Percentiles rank a stretch among this genome's conserved stretches.
phyloP scores from a whole-genome alignment of 2,797 vertebrate species.

The Hyperoplus immaculatus region DNA sequence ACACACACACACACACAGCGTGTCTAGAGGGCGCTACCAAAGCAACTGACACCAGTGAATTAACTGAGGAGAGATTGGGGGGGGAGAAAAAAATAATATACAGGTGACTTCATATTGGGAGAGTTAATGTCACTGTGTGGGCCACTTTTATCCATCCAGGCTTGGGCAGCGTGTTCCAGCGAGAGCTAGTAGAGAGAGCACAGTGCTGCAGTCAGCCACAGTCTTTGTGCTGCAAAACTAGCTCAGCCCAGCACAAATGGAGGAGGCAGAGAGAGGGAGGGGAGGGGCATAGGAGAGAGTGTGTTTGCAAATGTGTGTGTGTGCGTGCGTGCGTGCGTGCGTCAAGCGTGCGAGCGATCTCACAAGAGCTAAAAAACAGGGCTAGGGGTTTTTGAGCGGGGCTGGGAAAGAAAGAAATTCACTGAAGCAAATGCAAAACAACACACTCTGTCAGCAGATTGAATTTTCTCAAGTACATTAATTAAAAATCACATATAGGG shows the following conservation, averaged over 20 bases:
- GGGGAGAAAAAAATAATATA: conserved; percentile 15
- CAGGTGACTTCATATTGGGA: conserved; percentile 64
- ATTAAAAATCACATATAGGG: conserved; percentile 78
- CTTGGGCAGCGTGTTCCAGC: conserved; percentile 59
- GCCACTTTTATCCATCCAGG: conserved; percentile 65
- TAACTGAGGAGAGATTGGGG: conserved; percentile 36
- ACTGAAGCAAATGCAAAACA: conserved; percentile 71
- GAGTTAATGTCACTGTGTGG: conserved; percentile 67
- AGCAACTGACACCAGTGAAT: conserved; percentile 50
- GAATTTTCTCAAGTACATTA: conserved; percentile 78
- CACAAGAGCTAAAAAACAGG: conserved; percentile 64
- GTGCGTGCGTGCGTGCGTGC: conserved; percentile 26
- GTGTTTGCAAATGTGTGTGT: conserved; percentile 24
- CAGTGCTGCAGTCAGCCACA: conserved; percentile 86
- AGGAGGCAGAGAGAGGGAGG: conserved; percentile 82
- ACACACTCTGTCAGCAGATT: conserved; percentile 78
- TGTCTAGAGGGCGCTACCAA: conserved; percentile 63
- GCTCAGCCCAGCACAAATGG: conserved; percentile 85
- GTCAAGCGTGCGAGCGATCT: conserved; percentile 3
- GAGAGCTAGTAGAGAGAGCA: conserved; percentile 68
- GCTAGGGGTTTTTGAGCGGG: conserved; percentile 52
- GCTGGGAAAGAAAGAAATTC: conserved; percentile 66
- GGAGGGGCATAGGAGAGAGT: conserved; percentile 75
- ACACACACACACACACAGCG: conserved; percentile 6
- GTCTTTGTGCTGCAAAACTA: conserved; percentile 86